Percentiles rank a stretch among this genome's conserved stretches.
phyloP scores from a whole-genome alignment of 1,140 invertebrate genomes.

The Cyclina sinensis region DNA sequence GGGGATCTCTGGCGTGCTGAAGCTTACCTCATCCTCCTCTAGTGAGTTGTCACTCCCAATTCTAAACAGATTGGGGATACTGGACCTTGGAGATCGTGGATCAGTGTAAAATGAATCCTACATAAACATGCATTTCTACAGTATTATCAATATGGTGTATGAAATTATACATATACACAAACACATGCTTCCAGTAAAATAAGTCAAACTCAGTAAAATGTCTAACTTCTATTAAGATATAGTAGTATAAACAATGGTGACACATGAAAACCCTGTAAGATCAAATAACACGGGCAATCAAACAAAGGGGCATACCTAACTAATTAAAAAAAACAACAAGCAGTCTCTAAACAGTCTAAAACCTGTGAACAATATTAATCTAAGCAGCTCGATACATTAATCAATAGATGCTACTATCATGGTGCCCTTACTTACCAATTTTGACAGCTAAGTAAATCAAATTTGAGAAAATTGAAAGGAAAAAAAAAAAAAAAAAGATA shows the following conservation, averaged over 20 bases:
- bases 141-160: neutral
- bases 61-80: slow-evolving; percentile 3
- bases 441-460: slow-evolving; percentile 38
- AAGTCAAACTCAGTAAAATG: neutral
- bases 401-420: slow-evolving; percentile 13
- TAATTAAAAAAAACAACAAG: neutral
- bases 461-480: no score
- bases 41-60: slow-evolving; percentile 17
- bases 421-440: slow-evolving; percentile 35
- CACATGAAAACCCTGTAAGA: neutral
- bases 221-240: slow-evolving; percentile 4
- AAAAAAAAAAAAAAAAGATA: no score
- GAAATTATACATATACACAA: slow-evolving; percentile 9
- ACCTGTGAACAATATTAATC: neutral
- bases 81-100: slow-evolving; percentile 9
- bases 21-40: slow-evolving; percentile 61
- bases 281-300: no score
- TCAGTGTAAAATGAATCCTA: slow-evolving; percentile 53
- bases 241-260: slow-evolving; percentile 8
- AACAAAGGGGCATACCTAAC: neutral
- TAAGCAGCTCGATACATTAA: neutral
- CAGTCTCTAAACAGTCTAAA: neutral
- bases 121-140: slow-evolving; percentile 61
- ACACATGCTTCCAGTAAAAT: neutral
- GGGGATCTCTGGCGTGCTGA: neutral